Evolutionary conservation across 1,140 invertebrate genomes (phyloP), one percentile per base, ranked within the genome.

Genomic region (Drosophila elegans): DNA sequence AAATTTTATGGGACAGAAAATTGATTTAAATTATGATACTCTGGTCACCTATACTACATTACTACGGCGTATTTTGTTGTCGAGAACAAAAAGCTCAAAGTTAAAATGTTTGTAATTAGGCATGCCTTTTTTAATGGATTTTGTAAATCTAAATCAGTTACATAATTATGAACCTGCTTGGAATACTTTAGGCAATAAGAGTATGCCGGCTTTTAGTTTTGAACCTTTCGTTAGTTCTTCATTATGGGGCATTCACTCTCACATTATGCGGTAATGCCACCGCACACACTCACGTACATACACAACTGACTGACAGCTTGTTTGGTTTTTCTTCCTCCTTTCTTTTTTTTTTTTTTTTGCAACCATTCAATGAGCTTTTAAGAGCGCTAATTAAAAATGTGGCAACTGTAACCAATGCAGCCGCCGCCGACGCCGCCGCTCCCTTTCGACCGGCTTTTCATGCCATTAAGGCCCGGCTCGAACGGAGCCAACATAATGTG

Each of bases 381-480:
- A 88, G 84, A 66, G 74, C 76, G 84, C 84, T 88, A 88, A 88
- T 88, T 88, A 88, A 88, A 88, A 88, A 89, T 88, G 84, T 88
- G 84, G 84, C 83, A 80, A 80, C 56, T 79, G 75, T 76, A 88
- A 84, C 73, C 67, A 59, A 66, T 49, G 67, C 67, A 71, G 67
- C 41, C 64, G 36, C 32, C 29, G 21, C 41, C 64, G 36, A 21
- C 29, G 21, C 45, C 34, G 45, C 38, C 57, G 12, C 38, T 38
- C 25, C 36, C 53, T 44, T 29, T 7, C 25, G 44, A 9, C 13
- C 21, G 25, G 34, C 29, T 25, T 32, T 61, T 79, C 66, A 63
- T 44, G 63, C 72, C 73, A 80, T 72, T 85, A 80, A 73, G 51
- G 49, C 49, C 67, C 69, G 66, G 51, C 41, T 60, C 56, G 60